Evolutionary conservation across 1,140 invertebrate species (phyloP).

Genomic region (Drosophila rufa): DNA sequence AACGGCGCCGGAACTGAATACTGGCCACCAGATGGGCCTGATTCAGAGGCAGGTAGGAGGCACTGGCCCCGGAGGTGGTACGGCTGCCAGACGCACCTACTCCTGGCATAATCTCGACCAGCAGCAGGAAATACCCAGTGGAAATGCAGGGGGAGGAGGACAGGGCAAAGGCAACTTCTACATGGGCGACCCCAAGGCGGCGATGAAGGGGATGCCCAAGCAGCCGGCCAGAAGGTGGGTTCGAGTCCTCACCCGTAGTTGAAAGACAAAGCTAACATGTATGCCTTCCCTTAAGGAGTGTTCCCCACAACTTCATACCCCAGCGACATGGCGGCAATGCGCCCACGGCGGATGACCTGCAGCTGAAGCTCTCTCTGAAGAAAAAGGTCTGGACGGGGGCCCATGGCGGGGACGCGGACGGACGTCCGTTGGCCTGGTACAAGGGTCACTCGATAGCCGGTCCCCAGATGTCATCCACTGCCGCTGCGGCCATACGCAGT

Average conservation of each 20-base stretch:
- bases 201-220: slow-evolving; percentile 39
- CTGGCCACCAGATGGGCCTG: slow-evolving; percentile 8
- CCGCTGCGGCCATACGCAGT: slow-evolving; percentile 19
- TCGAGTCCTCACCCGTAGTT: too few relatives aligned
- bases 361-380: slow-evolving; percentile 80
- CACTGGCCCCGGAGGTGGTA: neutral
- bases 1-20: slow-evolving; percentile 52
- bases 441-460: slow-evolving; percentile 43
- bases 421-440: slow-evolving; percentile 59
- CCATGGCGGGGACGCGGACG: slow-evolving; percentile 43
- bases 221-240: slow-evolving; percentile 53
- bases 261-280: too few relatives aligned
- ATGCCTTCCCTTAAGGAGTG: slow-evolving; percentile 13
- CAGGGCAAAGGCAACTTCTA: slow-evolving; percentile 37
- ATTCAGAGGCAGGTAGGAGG: slow-evolving; percentile 21
- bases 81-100: slow-evolving; percentile 66
- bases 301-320: slow-evolving; percentile 60
- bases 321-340: slow-evolving; percentile 36
- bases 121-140: slow-evolving; percentile 48
- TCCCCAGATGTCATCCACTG: slow-evolving; percentile 28
- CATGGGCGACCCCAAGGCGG: slow-evolving; percentile 36
- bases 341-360: slow-evolving; percentile 61
- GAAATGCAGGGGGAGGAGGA: neutral
- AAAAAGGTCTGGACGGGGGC: slow-evolving; percentile 83
- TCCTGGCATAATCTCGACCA: slow-evolving; percentile 84